A percentile compares a stretch with the other conserved stretches of the same genome.
phyloP scores from a whole-genome alignment of 1,140 invertebrate species.

The Belonocnema kinseyi region DNA sequence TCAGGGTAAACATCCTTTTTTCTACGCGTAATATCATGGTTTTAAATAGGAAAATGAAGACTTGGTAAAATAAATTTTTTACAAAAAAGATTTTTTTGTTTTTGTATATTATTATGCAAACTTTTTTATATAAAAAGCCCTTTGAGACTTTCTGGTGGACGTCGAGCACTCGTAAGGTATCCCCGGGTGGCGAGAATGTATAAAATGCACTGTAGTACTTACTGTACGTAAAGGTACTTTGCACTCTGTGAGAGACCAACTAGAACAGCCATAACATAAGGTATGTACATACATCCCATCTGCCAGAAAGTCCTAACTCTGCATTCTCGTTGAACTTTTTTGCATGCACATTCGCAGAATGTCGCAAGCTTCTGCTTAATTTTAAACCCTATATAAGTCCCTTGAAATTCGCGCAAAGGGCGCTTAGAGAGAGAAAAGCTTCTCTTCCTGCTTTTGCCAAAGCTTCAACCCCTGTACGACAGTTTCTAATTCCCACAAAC shows the following conservation, averaged over 20 bases:
- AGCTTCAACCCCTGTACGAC: neutral
- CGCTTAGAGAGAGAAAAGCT: neutral
- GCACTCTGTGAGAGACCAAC: neutral
- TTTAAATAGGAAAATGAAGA: too few relatives aligned
- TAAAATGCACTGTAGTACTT: neutral
- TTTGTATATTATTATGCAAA: neutral
- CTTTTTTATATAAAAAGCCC: neutral
- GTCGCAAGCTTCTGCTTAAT: constrained; percentile 12
- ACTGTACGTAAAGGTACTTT: constrained; percentile 22
- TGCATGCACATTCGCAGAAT: constrained; percentile 4
- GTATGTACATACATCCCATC: neutral
- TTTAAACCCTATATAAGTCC: constrained; percentile 10
- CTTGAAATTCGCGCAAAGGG: constrained; percentile 16
- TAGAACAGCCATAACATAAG: too few relatives aligned
- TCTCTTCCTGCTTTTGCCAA: neutral
- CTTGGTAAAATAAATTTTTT: too few relatives aligned
- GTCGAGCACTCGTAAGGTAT: constrained; percentile 6
- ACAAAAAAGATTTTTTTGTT: too few relatives aligned
- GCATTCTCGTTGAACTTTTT: neutral
- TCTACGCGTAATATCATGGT: too few relatives aligned
- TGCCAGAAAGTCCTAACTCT: constrained; percentile 12
- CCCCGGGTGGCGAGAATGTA: neutral
- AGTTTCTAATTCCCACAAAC: constrained; percentile 1
- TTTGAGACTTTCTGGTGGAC: neutral
- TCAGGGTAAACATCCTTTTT: too few relatives aligned